These are phyloP conservation scores for Acipenser transmontanus DNA, from an alignment of 2,797 vertebrate genomes.

Conservation along the genomic window DNA sequence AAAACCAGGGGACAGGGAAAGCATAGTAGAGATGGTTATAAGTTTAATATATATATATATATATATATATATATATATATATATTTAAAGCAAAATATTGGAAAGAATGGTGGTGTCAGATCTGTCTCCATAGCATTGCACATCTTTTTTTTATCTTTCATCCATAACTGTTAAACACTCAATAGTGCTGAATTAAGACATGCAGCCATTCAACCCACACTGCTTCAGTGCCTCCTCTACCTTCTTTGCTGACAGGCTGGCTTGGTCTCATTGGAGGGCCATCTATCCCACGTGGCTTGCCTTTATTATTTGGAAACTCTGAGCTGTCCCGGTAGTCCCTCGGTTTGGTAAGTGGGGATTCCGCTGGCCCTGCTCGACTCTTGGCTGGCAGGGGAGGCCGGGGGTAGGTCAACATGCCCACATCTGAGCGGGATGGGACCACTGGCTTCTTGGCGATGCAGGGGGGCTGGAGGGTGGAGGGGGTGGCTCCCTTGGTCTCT, in stretches of 20 bases:
- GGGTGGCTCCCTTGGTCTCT: constrained; percentile 54
- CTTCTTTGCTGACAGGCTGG: constrained; percentile 45
- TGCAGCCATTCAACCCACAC: background rate
- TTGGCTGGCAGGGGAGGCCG: constrained; percentile 80
- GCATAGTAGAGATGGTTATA: too few relatives aligned
- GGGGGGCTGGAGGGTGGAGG: constrained; percentile 21
- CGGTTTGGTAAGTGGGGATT: constrained; percentile 44
- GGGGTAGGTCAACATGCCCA: constrained; percentile 35
- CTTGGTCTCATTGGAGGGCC: constrained; percentile 31
- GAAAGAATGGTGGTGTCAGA: too few relatives aligned
- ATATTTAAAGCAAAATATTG: too few relatives aligned
- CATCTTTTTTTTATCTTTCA: background rate
- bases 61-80: constrained; percentile 4
- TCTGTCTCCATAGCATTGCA: background rate
- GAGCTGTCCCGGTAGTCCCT: constrained; percentile 79
- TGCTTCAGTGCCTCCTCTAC: constrained; percentile 22
- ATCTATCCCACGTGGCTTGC: constrained; percentile 51
- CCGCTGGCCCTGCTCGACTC: constrained; percentile 46
- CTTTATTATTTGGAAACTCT: constrained; percentile 63
- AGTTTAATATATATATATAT: constrained; percentile 15
- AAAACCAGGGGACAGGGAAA: too few relatives aligned
- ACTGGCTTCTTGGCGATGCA: constrained; percentile 65
- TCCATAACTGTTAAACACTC: too few relatives aligned
- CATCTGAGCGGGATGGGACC: constrained; percentile 72
- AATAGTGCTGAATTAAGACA: too few relatives aligned